These are phyloP conservation scores for Pteropus alecto DNA, from an alignment of 2,113 vertebrate species.

Conservation along the genomic window DNA sequence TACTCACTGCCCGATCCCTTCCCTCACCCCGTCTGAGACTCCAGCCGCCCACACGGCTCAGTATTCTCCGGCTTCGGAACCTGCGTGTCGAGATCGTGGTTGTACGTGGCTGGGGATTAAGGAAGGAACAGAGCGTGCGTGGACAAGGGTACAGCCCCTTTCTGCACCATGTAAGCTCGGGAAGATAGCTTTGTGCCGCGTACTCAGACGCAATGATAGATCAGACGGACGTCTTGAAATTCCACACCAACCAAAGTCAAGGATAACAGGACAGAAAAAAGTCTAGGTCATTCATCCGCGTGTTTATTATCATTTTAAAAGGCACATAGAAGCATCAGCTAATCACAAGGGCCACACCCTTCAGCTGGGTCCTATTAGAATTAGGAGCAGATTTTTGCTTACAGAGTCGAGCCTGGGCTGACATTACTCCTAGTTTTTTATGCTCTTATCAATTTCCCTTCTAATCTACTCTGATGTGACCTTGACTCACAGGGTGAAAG, in stretches of 20 bases:
- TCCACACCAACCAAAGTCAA: not conserved
- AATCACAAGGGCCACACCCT: not conserved
- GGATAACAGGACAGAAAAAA: not conserved
- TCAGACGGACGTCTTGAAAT: not conserved
- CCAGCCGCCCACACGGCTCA: not conserved
- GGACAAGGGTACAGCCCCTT: not conserved
- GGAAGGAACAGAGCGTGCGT: not conserved
- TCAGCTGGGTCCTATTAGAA: not conserved
- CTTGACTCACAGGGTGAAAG: not conserved
- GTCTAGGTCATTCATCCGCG: not conserved
- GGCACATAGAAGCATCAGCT: not conserved
- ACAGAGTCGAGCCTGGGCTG: not conserved
- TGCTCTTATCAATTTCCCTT: not conserved
- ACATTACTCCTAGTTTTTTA: not conserved
- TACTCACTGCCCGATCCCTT: no score
- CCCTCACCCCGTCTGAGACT: not conserved
- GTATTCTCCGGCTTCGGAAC: not conserved
- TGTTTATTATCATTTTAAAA: not conserved
- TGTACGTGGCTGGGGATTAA: not conserved
- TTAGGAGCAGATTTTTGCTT: not conserved
- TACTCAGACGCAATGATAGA: not conserved
- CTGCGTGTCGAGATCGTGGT: not conserved
- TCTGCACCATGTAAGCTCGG: not conserved
- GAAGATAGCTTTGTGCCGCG: not conserved
- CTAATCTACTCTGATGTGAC: not conserved